These are phyloP conservation scores for Drosophila ambigua DNA, from an alignment of 1,140 invertebrate genomes.

Conservation along the genomic window DNA sequence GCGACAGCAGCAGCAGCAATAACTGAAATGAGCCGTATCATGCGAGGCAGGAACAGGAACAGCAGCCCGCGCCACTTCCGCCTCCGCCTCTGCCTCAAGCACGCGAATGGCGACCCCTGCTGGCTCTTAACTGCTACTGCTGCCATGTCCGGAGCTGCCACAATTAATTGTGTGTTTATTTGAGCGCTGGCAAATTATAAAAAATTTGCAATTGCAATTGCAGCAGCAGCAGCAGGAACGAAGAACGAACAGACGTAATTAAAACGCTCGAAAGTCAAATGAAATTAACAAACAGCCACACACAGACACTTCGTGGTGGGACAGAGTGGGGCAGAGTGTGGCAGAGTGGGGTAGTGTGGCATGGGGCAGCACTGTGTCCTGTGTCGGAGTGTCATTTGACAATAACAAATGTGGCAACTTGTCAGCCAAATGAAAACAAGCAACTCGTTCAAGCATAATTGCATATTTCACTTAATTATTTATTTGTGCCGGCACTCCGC, in stretches of 20 bases:
- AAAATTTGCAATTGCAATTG: constrained; percentile 45
- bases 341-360: not conserved
- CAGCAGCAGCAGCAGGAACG: constrained; percentile 1
- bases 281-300: constrained; percentile 55
- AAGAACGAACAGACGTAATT: constrained; percentile 26
- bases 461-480: constrained; percentile 33
- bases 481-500: not conserved
- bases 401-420: constrained; percentile 60
- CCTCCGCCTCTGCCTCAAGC: too few species aligned
- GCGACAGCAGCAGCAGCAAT: not conserved
- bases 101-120: too few species aligned
- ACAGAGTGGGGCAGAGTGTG: too few species aligned
- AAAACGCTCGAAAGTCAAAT: constrained; percentile 55
- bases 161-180: constrained; percentile 74
- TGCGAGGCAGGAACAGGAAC: not conserved
- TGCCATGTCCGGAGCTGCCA: constrained; percentile 37
- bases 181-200: constrained; percentile 19
- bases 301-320: not conserved
- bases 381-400: constrained; percentile 18
- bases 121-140: constrained; percentile 32
- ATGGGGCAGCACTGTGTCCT: not conserved
- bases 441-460: constrained; percentile 5
- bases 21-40: not conserved
- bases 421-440: constrained; percentile 12
- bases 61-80: too few species aligned